Conservation (phyloP, 2,888 invertebrate species). For the Luperina nickerlii region DNA sequence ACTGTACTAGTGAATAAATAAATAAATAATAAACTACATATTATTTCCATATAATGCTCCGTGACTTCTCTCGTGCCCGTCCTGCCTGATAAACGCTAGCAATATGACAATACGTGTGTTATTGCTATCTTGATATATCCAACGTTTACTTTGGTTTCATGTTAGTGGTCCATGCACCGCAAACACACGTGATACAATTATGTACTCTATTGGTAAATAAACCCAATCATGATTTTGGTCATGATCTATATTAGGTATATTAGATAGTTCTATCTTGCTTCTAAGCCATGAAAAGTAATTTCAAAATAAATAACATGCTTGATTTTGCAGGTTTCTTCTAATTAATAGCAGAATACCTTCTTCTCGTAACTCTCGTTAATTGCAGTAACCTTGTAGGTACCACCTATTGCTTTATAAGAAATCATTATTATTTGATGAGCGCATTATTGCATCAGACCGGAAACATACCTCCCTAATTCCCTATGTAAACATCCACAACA, state of each 20-base stretch:
- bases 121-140: slow-evolving; percentile 18
- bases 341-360: not conserved
- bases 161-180: not conserved
- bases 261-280: not conserved
- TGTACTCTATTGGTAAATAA: not conserved
- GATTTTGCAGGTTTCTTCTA: not conserved
- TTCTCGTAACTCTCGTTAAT: not conserved
- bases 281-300: not conserved
- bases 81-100: not conserved
- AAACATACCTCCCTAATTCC: not conserved
- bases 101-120: slow-evolving; percentile 8
- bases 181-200: not conserved
- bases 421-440: not conserved
- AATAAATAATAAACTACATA: not conserved
- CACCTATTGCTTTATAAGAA: not conserved
- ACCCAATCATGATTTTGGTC: not conserved
- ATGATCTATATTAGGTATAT: not conserved
- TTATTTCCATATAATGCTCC: not conserved
- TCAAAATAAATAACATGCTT: not conserved
- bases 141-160: not conserved
- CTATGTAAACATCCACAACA: not conserved
- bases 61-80: not conserved
- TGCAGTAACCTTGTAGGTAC: not conserved
- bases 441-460: not conserved
- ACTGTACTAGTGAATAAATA: no score